Evolutionary conservation across 2,797 vertebrate genomes (phyloP), one percentile per base, ranked within the genome.

Genomic region (Anguilla obscura): DNA sequence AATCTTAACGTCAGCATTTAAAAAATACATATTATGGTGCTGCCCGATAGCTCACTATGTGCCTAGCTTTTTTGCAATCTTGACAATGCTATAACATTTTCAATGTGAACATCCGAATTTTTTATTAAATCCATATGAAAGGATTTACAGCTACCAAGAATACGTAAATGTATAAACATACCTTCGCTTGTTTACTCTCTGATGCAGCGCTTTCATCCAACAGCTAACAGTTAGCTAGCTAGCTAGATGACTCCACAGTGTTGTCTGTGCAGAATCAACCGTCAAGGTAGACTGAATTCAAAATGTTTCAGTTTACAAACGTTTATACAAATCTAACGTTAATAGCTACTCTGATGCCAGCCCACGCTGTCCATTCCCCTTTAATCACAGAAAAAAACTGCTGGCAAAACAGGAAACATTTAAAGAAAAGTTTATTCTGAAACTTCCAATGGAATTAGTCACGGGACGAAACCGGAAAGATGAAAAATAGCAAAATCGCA

Each of bases 371-470:
- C n/a, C 50, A 58, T 85, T 52, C 30, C 83, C 14, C 27, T 1
- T 24, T 24, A 66, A 58, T 50, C 76, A 16, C 54, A 48, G 48
- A 76, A 76, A 87, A 54, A 84, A 60, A 66, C 58, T 60, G 33
- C 86, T 63, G 10, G 56, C 76, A 69, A 50, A 58, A 79, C 86
- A 87, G 86, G 87, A 71, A 84, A 84, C 40, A 48, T 45, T 30
- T 40, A 66, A n/a, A 82, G 33, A 87, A 69, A 87, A 87, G 86
- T 84, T 87, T 84, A 84, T 87, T 87, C 58, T 84, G 87, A 83
- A 83, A 82, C 80, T 87, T 84, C 87, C 80, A 82, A 63, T 36
- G 87, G 45, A 71, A 84, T 71, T 87, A 69, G 60, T 84, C 87
- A 84, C 80, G 80, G 58, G 82, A 84, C 45, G 63, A 50, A 40